phyloP scores from a whole-genome alignment of 2,888 invertebrate species.

The Drosophila nr. medialis region DNA sequence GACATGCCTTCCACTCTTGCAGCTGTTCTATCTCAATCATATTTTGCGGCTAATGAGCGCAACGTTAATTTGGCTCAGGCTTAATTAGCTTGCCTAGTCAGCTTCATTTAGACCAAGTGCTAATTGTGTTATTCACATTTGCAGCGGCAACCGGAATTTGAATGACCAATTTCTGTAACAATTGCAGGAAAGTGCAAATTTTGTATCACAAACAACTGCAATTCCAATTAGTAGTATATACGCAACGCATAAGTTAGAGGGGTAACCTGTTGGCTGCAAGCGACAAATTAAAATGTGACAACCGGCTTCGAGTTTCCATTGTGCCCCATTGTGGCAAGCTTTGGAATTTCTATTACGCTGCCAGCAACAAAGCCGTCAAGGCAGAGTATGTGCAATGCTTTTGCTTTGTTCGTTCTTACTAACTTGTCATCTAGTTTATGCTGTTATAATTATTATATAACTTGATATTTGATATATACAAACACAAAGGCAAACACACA shows the following conservation, averaged over 20 bases:
- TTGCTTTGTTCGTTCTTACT: background rate
- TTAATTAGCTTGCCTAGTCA: background rate
- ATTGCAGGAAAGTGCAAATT: background rate
- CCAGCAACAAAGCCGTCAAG: slow-evolving; percentile 8
- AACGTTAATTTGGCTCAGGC: background rate
- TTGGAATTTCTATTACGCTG: background rate
- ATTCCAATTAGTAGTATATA: background rate
- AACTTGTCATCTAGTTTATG: slow-evolving; percentile 64
- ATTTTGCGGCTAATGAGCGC: background rate
- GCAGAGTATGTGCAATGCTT: slow-evolving; percentile 62
- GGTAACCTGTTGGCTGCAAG: background rate
- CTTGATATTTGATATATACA: slow-evolving; percentile 59
- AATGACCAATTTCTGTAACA: background rate
- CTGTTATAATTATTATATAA: slow-evolving; percentile 59
- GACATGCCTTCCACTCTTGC: background rate
- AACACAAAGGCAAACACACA: slow-evolving; percentile 10
- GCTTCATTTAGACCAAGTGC: background rate
- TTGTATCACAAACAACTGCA: background rate
- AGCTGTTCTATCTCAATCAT: background rate
- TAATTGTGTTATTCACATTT: background rate
- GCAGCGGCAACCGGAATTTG: background rate
- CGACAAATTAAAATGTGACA: background rate
- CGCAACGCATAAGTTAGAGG: too few relatives aligned
- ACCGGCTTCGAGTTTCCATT: background rate
- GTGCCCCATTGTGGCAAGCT: background rate